Evolutionary conservation across 2,888 invertebrate species (phyloP).

Genomic region (Eristalis tenax): DNA sequence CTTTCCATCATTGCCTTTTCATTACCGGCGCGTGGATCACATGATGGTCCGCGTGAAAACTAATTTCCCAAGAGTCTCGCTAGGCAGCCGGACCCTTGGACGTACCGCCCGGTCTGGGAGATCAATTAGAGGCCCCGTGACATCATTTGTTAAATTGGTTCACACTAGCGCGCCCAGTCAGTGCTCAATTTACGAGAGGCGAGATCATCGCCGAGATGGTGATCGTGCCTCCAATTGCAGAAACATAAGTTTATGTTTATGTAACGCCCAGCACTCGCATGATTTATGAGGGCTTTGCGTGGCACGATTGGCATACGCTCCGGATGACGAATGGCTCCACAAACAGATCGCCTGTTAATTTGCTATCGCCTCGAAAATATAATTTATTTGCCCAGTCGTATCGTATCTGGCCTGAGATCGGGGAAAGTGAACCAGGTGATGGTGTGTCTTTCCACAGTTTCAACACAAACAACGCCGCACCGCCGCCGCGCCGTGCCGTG

Average conservation of each 20-base stretch:
- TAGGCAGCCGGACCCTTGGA: neutral
- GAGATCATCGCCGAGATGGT: conserved; percentile 24
- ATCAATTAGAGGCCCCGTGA: conserved; percentile 57
- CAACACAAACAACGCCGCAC: conserved; percentile 8
- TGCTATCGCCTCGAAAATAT: neutral
- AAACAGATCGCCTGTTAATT: conserved; percentile 1
- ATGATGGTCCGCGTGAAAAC: neutral
- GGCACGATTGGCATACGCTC: conserved; percentile 14
- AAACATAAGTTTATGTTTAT: conserved; percentile 30
- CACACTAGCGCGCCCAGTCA: conserved; percentile 9
- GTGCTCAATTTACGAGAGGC: conserved; percentile 26
- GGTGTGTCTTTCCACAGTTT: conserved; percentile 13
- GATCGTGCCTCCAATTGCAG: conserved; percentile 5
- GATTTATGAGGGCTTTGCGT: neutral
- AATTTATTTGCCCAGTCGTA: conserved; percentile 19
- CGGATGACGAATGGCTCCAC: conserved; percentile 12
- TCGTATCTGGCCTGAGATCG: neutral
- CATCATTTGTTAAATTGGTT: conserved; percentile 65
- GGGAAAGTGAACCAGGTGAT: conserved; percentile 35
- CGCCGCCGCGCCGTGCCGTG: neutral
- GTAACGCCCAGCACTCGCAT: conserved; percentile 14
- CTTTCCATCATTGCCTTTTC: neutral
- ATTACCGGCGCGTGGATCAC: neutral
- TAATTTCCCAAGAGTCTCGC: neutral
- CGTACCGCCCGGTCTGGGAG: conserved; percentile 33